phyloP scores from a whole-genome alignment of 2,888 invertebrate species.

The Trissolcus brochymenae region DNA sequence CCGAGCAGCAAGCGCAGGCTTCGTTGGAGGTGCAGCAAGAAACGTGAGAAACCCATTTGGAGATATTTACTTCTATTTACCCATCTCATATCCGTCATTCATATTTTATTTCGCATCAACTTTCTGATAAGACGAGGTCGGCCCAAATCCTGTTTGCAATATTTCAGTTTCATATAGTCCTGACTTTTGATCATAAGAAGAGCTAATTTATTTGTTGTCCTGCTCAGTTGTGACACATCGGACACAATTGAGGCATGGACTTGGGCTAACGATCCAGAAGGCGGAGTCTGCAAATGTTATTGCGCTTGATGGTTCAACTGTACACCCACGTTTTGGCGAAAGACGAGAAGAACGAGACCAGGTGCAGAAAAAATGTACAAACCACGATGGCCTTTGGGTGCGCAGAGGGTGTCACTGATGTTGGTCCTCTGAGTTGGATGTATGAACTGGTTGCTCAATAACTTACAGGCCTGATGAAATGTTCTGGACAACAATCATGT shows the following conservation, averaged over 20 bases:
- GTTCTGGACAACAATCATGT: too few relatives aligned
- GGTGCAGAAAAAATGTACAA: slow-evolving; percentile 19
- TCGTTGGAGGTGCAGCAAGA: slow-evolving; percentile 29
- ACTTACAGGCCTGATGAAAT: too few relatives aligned
- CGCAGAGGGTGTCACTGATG: too few relatives aligned
- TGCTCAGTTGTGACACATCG: slow-evolving; percentile 34
- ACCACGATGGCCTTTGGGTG: neutral
- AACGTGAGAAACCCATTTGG: slow-evolving; percentile 49
- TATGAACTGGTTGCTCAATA: too few relatives aligned
- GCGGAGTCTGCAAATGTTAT: slow-evolving; percentile 63
- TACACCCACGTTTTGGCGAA: slow-evolving; percentile 64
- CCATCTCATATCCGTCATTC: slow-evolving; percentile 13
- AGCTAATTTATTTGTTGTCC: slow-evolving; percentile 3
- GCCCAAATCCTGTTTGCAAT: neutral
- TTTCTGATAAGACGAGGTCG: neutral
- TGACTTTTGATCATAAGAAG: neutral
- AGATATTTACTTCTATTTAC: slow-evolving; percentile 12
- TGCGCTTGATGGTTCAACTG: slow-evolving; percentile 67
- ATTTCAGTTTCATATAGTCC: neutral
- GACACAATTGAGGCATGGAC: slow-evolving; percentile 64
- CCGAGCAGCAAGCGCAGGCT: slow-evolving; percentile 61
- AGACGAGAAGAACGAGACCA: slow-evolving; percentile 41
- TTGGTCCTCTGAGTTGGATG: too few relatives aligned
- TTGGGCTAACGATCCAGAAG: slow-evolving; percentile 69
- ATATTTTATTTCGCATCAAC: slow-evolving; percentile 21